Conservation (phyloP, 2,888 invertebrate genomes). For the Bellardia pandia region DNA sequence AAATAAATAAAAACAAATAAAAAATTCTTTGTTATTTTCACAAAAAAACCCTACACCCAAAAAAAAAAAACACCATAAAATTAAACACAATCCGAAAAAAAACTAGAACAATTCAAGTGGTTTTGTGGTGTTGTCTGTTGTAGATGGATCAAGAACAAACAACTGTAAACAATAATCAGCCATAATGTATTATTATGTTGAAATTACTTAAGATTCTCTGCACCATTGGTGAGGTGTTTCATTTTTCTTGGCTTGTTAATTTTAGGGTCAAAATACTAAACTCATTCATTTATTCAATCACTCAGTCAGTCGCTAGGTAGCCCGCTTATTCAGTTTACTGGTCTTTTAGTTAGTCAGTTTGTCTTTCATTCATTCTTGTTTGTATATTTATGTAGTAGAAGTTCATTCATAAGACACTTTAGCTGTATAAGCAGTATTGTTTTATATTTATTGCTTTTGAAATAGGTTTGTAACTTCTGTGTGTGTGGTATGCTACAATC, state of each 20-base stretch:
- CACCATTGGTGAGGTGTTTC: slow-evolving; percentile 44
- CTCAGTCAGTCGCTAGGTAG: slow-evolving; percentile 3
- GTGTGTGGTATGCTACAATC: neutral
- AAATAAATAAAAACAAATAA: slow-evolving; percentile 8
- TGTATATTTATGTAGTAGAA: neutral
- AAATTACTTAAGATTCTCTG: slow-evolving; percentile 43
- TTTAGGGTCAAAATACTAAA: slow-evolving; percentile 67
- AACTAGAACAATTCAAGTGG: slow-evolving; percentile 36
- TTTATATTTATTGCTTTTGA: neutral
- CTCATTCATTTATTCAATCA: slow-evolving; percentile 44
- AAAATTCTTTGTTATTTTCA: slow-evolving; percentile 16
- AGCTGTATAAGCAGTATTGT: slow-evolving; percentile 23
- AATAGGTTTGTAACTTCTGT: neutral
- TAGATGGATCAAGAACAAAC: slow-evolving; percentile 2
- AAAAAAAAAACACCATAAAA: slow-evolving; percentile 23
- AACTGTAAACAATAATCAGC: slow-evolving; percentile 55
- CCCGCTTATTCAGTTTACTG: neutral
- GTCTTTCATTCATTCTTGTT: neutral
- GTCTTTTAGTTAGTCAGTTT: neutral
- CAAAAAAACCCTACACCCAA: slow-evolving; percentile 4
- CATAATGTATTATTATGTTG: slow-evolving; percentile 58
- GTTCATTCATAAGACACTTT: slow-evolving; percentile 49
- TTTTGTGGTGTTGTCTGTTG: neutral
- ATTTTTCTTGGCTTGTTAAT: slow-evolving; percentile 43
- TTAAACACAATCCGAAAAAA: neutral